Conservation (phyloP, 2,888 invertebrate species). For the Microctonus aethiopoides region DNA sequence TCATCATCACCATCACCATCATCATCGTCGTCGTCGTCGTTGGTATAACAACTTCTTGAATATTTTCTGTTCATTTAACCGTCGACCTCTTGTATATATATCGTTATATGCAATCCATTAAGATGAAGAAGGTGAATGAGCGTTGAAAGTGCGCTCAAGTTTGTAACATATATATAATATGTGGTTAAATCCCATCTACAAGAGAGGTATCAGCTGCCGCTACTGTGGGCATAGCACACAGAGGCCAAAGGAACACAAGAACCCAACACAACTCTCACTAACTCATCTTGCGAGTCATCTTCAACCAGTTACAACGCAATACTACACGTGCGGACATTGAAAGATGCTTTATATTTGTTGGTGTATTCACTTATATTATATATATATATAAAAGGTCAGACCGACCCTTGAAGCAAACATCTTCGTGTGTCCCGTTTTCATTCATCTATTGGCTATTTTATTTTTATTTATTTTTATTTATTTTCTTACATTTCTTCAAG, state of each 20-base stretch:
- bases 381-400: not conserved
- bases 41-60: slow-evolving; percentile 13
- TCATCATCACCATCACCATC: not conserved
- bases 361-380: not conserved
- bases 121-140: slow-evolving; percentile 19
- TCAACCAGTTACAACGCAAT: not conserved
- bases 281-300: not conserved
- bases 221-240: not conserved
- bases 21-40: too few species aligned
- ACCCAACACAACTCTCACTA: not conserved
- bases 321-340: not conserved
- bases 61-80: slow-evolving; percentile 30
- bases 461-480: not conserved
- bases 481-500: slow-evolving; percentile 24
- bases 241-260: not conserved
- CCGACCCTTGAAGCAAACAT: not conserved
- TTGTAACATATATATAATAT: too few species aligned
- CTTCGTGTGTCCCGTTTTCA: not conserved
- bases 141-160: slow-evolving; percentile 22
- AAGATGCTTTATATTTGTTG: not conserved
- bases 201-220: not conserved
- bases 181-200: too few species aligned
- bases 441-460: not conserved
- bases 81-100: not conserved
- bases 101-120: slow-evolving; percentile 24